Conservation (phyloP, 2,113 vertebrate species). For the Ptychochromis oligacanthus region DNA sequence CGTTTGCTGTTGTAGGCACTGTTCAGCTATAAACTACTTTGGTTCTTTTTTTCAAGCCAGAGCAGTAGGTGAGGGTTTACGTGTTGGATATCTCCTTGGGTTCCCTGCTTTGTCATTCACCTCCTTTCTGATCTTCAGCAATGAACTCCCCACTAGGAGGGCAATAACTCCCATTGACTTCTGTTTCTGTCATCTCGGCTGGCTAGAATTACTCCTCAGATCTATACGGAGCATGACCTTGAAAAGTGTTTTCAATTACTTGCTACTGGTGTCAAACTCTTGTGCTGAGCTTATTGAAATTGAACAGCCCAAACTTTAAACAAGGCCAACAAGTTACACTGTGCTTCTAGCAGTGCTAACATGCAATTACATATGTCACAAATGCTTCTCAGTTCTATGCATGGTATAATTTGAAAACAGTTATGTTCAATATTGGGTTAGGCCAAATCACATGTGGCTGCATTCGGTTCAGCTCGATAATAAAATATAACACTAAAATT, state of each 20-base stretch:
- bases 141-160: conserved; percentile 36
- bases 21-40: background rate
- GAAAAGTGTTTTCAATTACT: conserved; percentile 70
- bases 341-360: conserved; percentile 12
- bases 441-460: background rate
- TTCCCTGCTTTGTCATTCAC: conserved; percentile 27
- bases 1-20: background rate
- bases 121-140: conserved; percentile 51
- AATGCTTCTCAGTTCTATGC: conserved; percentile 4
- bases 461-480: background rate
- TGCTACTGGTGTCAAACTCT: conserved; percentile 49
- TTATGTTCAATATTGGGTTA: background rate
- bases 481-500: conserved; percentile 5
- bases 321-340: conserved; percentile 39
- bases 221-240: conserved; percentile 64
- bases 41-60: background rate
- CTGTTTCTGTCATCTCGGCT: conserved; percentile 53
- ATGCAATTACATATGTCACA: conserved; percentile 27
- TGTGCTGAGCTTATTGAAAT: conserved; percentile 62
- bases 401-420: conserved; percentile 17
- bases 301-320: conserved; percentile 56
- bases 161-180: conserved; percentile 51
- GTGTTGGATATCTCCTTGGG: conserved; percentile 6
- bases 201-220: conserved; percentile 60
- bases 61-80: background rate